phyloP scores from a whole-genome alignment of 2,113 vertebrate genomes.

The Oenanthe oenanthe region DNA sequence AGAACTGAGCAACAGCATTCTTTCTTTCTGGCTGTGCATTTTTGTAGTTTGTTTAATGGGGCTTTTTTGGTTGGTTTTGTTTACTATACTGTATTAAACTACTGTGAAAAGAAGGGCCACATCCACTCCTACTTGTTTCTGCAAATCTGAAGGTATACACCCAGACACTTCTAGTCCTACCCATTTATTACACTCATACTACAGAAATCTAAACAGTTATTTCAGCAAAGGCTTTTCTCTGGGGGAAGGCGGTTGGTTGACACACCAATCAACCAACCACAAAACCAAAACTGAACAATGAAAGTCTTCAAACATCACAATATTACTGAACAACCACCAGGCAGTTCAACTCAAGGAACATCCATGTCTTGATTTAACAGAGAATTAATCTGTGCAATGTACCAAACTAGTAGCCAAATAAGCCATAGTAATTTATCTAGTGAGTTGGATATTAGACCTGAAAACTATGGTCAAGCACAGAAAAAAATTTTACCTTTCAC shows the following conservation, averaged over 20 bases:
- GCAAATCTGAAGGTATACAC: background rate
- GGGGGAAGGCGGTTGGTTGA: rapidly evolving
- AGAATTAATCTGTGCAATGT: background rate
- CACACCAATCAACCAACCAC: background rate
- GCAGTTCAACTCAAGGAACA: background rate
- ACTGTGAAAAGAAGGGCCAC: background rate
- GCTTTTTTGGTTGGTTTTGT: rapidly evolving
- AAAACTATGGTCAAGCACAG: background rate
- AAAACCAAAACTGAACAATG: background rate
- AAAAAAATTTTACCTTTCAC: background rate
- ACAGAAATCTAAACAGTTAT: background rate
- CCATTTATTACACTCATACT: background rate
- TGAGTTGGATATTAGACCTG: background rate
- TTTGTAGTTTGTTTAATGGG: background rate
- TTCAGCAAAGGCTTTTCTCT: background rate
- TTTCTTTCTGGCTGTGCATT: background rate
- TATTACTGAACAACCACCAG: background rate
- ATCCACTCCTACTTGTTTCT: background rate
- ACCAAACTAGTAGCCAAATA: background rate
- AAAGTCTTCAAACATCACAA: background rate
- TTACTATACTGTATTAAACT: background rate
- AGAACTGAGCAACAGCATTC: background rate
- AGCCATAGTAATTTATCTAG: background rate
- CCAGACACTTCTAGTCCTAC: background rate
- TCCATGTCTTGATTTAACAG: background rate